A percentile compares a stretch with the other conserved stretches of the same genome.
Evolutionary conservation across 23 tunicate genomes (phyloP).

Genomic region (Styela plicata): DNA sequence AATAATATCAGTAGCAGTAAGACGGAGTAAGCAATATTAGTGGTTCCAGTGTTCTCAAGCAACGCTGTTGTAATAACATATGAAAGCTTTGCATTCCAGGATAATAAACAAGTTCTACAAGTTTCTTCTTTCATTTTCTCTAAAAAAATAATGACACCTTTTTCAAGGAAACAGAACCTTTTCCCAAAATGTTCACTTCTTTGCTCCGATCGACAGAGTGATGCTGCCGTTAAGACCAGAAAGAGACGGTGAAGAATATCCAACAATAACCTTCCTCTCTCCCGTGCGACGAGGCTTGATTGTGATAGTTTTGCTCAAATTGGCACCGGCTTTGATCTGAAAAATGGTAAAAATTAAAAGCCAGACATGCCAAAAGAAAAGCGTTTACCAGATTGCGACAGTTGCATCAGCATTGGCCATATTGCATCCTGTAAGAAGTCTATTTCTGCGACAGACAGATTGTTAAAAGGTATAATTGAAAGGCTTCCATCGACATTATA

Average conservation of each 20-base stretch:
- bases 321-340: slow-evolving; percentile 64
- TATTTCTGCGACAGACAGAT: too few relatives aligned
- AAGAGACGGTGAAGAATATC: slow-evolving; percentile 59
- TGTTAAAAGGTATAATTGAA: too few relatives aligned
- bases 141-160: background rate
- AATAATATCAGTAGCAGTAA: too few relatives aligned
- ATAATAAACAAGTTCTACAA: background rate
- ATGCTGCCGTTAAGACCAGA: slow-evolving; percentile 50
- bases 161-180: background rate
- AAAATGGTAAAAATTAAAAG: too few relatives aligned
- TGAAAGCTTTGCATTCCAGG: background rate
- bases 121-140: background rate
- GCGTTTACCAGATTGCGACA: too few relatives aligned
- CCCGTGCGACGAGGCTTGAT: slow-evolving; percentile 54
- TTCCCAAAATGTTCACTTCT: background rate
- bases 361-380: too few relatives aligned
- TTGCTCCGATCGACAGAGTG: slow-evolving; percentile 30
- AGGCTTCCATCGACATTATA: too few relatives aligned
- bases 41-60: too few relatives aligned
- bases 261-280: slow-evolving; percentile 37
- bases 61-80: too few relatives aligned
- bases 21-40: too few relatives aligned
- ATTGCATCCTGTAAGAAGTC: too few relatives aligned
- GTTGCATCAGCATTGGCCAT: too few relatives aligned
- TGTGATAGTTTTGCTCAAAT: slow-evolving; percentile 33